Evolutionary conservation across 2,113 vertebrate genomes (phyloP), one percentile per base, ranked within the genome.

Genomic region (Leiothrix lutea): DNA sequence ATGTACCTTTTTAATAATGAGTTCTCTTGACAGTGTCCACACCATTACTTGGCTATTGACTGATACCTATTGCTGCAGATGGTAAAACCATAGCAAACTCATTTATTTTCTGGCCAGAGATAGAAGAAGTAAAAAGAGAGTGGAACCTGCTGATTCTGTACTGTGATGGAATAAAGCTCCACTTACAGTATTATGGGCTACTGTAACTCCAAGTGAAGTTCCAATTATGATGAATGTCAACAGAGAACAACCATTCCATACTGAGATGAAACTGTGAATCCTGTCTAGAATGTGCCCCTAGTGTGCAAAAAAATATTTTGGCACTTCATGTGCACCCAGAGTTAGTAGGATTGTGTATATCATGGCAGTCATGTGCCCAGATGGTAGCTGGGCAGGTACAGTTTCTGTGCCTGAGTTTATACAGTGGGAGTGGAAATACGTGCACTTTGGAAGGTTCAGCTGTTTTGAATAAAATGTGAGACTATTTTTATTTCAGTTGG

Each of bases 1-100:
- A 78, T 87, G 71, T 92, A 78, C 94, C 26, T 92, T 95, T 78
- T 97, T 90, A 97, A 96, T 97, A 94, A 96, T 82, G 78, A 95
- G 36, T 94, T 97, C 70, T 97, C 92, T 94, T 71, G 90, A 70
- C 85, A 97, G 92, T 72, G 83, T 96, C 95, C 86, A 91, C 62
- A 84, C 88, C 84, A 47, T 96, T 94, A 90, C 20, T 53, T 94
- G 86, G 38, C 94, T 95, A 47, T 82, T 94, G 93, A 95, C 88
- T 93, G 94, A 95, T 97, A 92, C 62, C 74, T 86, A 4, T 82
- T 50, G 86, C 88, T 95, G 79, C 69, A 77, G 93, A 96, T 97
- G 84, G 89, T 94, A 94, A 96, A 96, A 77, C 89, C 62, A 82
- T 67, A 91, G 60, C 44, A 70, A 95, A 91, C 66, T 94, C 74